These are phyloP conservation scores for Trissolcus basalis DNA, from an alignment of 1,140 invertebrate species.

Conservation along the genomic window DNA sequence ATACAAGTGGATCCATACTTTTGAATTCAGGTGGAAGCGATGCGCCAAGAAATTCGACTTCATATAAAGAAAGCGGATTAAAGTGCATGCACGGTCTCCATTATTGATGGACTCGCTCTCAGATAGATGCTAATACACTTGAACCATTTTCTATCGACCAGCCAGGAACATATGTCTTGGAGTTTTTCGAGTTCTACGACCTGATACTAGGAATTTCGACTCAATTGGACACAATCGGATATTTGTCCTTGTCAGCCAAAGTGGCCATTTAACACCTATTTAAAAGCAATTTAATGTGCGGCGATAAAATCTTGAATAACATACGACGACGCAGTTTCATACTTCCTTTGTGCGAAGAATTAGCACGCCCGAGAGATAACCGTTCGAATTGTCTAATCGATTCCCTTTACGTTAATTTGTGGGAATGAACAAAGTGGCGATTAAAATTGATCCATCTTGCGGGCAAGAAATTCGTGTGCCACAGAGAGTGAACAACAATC, in stretches of 20 bases:
- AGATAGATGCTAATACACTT: slow-evolving; percentile 30
- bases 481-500: too few species aligned
- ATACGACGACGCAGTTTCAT: neutral
- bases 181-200: slow-evolving; percentile 28
- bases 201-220: slow-evolving; percentile 33
- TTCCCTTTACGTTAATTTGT: neutral
- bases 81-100: slow-evolving; percentile 8
- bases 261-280: slow-evolving; percentile 38
- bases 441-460: too few species aligned
- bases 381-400: neutral
- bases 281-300: slow-evolving; percentile 31
- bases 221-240: slow-evolving; percentile 22
- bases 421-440: too few species aligned
- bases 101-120: slow-evolving; percentile 24
- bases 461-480: too few species aligned
- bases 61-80: slow-evolving; percentile 11
- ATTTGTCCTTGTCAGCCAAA: slow-evolving; percentile 26
- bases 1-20: too few species aligned
- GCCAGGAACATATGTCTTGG: slow-evolving; percentile 29
- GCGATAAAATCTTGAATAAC: slow-evolving; percentile 32
- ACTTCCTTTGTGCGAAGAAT: slow-evolving; percentile 4
- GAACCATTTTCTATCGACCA: slow-evolving; percentile 22
- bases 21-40: too few species aligned
- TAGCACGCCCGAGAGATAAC: neutral
- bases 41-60: too few species aligned